Percentiles rank a stretch among this genome's conserved stretches.
Conservation (phyloP, 2,888 invertebrate species). For the Paralinhomoeus sp. region DNA sequence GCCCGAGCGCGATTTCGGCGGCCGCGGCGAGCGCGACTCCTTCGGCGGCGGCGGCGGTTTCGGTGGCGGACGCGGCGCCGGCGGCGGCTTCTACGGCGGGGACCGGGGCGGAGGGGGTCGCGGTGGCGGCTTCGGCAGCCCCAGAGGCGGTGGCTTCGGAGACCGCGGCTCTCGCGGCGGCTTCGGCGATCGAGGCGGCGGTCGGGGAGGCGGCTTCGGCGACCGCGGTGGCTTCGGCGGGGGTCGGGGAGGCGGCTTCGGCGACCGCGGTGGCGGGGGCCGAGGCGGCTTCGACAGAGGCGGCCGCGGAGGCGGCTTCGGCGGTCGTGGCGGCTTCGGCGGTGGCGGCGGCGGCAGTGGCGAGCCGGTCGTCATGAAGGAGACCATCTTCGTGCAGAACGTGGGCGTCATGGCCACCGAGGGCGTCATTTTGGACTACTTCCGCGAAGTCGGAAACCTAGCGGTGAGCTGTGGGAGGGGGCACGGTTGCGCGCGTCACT, state of each 20-base stretch:
- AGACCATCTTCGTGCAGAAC: constrained; percentile 19
- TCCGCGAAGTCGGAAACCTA: background rate
- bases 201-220: constrained; percentile 6
- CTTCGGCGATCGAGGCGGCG: too few relatives aligned
- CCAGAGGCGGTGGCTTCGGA: too few relatives aligned
- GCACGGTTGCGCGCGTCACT: background rate
- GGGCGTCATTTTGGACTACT: constrained; percentile 2
- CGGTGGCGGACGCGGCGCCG: too few relatives aligned
- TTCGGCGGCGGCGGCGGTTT: too few relatives aligned
- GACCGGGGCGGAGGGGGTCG: too few relatives aligned
- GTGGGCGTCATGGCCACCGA: constrained; percentile 8
- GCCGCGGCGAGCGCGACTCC: too few relatives aligned
- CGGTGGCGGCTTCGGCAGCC: too few relatives aligned
- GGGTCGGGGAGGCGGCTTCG: constrained; percentile 6
- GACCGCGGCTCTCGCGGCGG: too few relatives aligned
- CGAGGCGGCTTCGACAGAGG: constrained; percentile 6
- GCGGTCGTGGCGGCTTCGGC: constrained; percentile 2
- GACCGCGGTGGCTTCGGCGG: constrained; percentile 8
- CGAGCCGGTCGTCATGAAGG: constrained; percentile 13
- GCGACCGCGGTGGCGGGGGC: constrained; percentile 5
- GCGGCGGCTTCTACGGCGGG: too few relatives aligned
- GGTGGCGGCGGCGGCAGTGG: constrained; percentile 8
- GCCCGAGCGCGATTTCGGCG: too few relatives aligned
- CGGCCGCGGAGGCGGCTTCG: constrained; percentile 4
- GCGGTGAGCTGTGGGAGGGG: constrained; percentile 1